Evolutionary conservation across 2,113 vertebrate species (phyloP).

Genomic region (Halcyon malimbica): DNA sequence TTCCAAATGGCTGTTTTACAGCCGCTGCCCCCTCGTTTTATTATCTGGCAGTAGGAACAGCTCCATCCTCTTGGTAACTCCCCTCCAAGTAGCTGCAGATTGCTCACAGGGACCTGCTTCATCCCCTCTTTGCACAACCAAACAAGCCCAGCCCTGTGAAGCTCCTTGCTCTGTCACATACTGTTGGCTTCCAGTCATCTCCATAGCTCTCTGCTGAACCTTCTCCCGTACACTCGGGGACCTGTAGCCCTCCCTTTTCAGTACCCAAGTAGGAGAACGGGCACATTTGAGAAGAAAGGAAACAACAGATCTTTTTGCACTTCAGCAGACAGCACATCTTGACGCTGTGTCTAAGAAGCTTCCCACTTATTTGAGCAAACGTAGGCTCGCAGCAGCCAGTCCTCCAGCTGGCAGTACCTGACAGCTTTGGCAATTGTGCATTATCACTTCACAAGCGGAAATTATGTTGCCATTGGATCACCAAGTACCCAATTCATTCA

Average conservation of each 20-base stretch:
- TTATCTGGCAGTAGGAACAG: not conserved
- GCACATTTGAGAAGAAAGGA: not conserved
- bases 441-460: conserved; percentile 34
- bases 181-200: not conserved
- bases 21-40: not conserved
- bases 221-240: not conserved
- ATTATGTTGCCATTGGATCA: not conserved
- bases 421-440: conserved; percentile 8
- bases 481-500: conserved; percentile 8
- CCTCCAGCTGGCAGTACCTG: conserved; percentile 32
- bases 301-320: not conserved
- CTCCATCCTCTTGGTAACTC: not conserved
- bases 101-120: not conserved
- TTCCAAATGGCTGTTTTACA: not conserved
- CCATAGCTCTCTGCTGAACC: no score
- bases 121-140: not conserved
- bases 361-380: not conserved
- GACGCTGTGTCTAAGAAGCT: not conserved
- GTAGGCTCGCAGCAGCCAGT: not conserved
- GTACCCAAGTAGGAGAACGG: not conserved
- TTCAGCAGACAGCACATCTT: fast-evolving
- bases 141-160: not conserved
- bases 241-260: not conserved
- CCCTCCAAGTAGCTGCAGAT: not conserved
- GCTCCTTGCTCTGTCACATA: not conserved